Base-by-base conservation (phyloP, 2,797 vertebrate species). In the Cetoscarus ocellatus region DNA sequence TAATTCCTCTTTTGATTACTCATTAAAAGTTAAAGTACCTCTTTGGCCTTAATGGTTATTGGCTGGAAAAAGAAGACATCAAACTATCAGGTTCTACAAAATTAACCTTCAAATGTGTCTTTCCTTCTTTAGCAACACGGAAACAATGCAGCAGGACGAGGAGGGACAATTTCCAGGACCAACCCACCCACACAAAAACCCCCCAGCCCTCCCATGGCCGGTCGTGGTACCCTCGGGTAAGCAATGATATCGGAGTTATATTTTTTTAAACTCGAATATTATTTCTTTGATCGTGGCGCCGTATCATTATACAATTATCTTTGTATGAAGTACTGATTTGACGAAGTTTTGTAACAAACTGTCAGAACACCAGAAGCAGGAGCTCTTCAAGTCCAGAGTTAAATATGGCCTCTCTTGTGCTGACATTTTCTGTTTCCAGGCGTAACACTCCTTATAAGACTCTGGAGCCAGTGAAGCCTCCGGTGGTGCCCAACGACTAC, bases 151-250 rank as follows among this genome's bases (percentile, higher is more conserved):
- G 96, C 95, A 79, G 96, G 94, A 34, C 81, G 93, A 71, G 91
- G 91, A 90, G 97, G 97, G 89, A 99, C 98, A 7, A 90, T 99
- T 84, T 98, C 97, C 73, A 96, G 98, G 95, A 98, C 97, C 93
- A 99, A 97, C 92, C 98, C 98, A 57, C 98, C 98, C 14, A 98
- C 97, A 79, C 98, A 99, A 93, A 99, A 99, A 89, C 98, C 98
- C 67, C 98, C 98, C 6, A 99, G 98, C 89, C 98, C 98, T 80
- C 98, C 98, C 3, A 97, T 98, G 97, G 96, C 97, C 64, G 97
- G 98, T 80, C 95, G 97, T 62, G 98, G 98, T 72, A 99, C 98
- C 42, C 79, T 99, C 72, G 98, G 98, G 98, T 99, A 95, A 83
- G 83, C 61, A 40, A 39, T 7, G 44, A 5, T 15, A 45, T 2